Evolutionary conservation across 2,113 vertebrate genomes (phyloP), one percentile per base, ranked within the genome.

Genomic region (Cebidichthys violaceus): DNA sequence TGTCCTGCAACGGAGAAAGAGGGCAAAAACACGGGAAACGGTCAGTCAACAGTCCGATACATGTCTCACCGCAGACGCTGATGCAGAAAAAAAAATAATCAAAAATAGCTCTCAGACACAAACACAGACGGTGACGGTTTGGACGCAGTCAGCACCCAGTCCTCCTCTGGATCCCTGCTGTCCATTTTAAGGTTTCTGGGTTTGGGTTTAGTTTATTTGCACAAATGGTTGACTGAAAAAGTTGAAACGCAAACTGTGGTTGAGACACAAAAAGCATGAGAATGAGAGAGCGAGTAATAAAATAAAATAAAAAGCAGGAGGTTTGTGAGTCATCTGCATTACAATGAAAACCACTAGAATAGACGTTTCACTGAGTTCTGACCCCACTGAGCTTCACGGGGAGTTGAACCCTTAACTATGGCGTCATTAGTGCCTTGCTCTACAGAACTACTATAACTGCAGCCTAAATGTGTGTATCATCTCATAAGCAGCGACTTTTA

Each of bases 1-100:
- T 97, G 93, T 95, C 96, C 97, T 97, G 85, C 37, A 70, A 66
- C 60, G 41, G 71, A 13, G 45, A 45, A 6, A 0, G 35, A 62
- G 29, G 39, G 75, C 22, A 67, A 33, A 75, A 55, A 65, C 66
- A 77, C 41, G 4, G 47, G 14, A 43, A 24, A 41, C 1, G 6
- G 59, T 74, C 47, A 68, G 80, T 52, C 20, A 11, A 18, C 31
- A 31, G 6, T 62, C 35, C 1, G 1, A 62, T 15, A 24, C 24
- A 50, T 37, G 20, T 64, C 62, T 27, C 20, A 77, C 60, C 59
- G 0, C 75, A 78, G 75, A 67, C 31, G 22, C 69, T 72, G 89
- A 67, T 67, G 71, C 75, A 82, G 66, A 35, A 74, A 59, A 4
- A 11, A 1, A 57, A 59, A 47, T 18, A 18, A 45, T 8, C 90